Base-by-base conservation (phyloP, 1,140 invertebrate species). In the Drosophila funebris region DNA sequence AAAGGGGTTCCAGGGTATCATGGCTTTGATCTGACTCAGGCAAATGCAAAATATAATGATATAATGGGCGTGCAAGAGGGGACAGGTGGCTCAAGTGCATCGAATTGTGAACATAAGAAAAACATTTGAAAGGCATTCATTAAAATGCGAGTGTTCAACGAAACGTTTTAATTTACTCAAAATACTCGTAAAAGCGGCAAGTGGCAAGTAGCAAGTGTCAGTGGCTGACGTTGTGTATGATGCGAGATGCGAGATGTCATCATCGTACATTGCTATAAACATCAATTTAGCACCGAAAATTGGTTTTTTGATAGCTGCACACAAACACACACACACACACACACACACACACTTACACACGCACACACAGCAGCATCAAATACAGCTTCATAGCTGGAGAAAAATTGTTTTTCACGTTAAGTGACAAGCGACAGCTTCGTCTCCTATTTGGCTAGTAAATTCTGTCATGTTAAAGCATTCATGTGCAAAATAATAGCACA, bases 381-480 rank as follows among this genome's bases (percentile, higher is more conserved):
- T 24, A 60, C 46, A 53, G 43, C 60, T 73, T 63, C 56, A 64
- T 70, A 70, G 76, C 78, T 67, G 41, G 14, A 88, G 82, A 87
- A 88, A 87, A 87, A 87, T 87, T 87, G 83, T 88, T 87, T 87
- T 88, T 78, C 82, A 77, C 78, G 77, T 82, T 87, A 87, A 83
- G 82, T 87, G 83, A 87, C 83, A 87, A 78, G 82, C 74, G 68
- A 64, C 58, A 70, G 73, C 81, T 70, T 73, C 58, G 62, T 48
- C 69, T n/a, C 22, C 56, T 13, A 20, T 36, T 46, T 67, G 60
- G 61, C 70, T 48, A 81, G 68, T 83, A 72, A 64, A 83, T 78
- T 83, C 68, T 44, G 57, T 73, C 76, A 67, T 79, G 64, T 72
- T 67, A 68, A 76, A 18, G 72, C 78, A 79, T 63, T 87, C 83